Evolutionary conservation across 2,113 vertebrate species (phyloP).

Genomic region (Herpailurus yagouaroundi): DNA sequence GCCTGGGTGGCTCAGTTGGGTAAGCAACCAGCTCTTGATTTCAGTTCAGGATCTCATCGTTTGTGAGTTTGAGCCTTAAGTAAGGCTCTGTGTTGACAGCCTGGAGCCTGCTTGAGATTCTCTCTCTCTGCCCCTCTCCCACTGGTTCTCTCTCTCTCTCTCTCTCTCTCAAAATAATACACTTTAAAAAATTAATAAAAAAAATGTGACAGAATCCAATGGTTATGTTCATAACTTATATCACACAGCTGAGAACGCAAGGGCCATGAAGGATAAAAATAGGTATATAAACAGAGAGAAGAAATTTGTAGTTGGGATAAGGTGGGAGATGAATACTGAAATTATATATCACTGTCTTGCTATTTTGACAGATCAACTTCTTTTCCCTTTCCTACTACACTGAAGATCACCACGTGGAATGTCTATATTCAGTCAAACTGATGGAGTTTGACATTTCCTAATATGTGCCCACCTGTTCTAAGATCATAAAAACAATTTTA

Average conservation of each 20-base stretch:
- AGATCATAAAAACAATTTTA: slow-evolving; percentile 18
- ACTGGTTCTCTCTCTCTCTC: too few relatives aligned
- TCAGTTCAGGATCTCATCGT: too few relatives aligned
- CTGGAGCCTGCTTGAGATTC: too few relatives aligned
- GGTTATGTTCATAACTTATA: background rate
- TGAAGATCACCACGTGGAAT: slow-evolving; percentile 17
- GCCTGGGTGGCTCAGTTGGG: too few relatives aligned
- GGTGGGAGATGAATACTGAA: background rate
- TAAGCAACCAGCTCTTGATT: too few relatives aligned
- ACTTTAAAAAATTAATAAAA: too few relatives aligned
- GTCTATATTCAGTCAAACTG: background rate
- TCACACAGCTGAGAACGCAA: background rate
- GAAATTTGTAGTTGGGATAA: background rate
- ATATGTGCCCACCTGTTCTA: background rate
- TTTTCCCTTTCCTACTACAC: background rate
- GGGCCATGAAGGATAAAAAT: background rate
- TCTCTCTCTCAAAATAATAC: too few relatives aligned
- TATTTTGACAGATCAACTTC: background rate
- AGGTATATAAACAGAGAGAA: background rate
- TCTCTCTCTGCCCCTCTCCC: too few relatives aligned
- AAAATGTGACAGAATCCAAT: background rate
- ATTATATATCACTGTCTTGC: background rate
- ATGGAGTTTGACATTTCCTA: slow-evolving; percentile 51
- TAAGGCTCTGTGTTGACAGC: too few relatives aligned
- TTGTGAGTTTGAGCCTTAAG: too few relatives aligned